Base-by-base conservation (phyloP, 2,113 vertebrate genomes). In the Platichthys flesus region DNA sequence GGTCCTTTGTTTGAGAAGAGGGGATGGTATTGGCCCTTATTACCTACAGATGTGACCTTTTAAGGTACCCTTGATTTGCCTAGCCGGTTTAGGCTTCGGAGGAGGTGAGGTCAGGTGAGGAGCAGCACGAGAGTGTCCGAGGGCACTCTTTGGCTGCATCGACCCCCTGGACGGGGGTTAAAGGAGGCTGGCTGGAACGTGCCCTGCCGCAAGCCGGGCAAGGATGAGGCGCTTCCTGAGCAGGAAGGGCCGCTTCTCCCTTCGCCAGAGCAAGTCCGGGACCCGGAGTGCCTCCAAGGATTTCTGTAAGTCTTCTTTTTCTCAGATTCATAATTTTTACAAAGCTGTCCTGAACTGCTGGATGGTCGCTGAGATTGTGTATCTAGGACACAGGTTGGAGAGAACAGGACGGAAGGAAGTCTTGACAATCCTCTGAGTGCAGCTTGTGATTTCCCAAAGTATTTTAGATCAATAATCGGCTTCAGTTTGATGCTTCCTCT, bases 301-400 rank as follows among this genome's bases (percentile, higher is more conserved):
- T 71, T 96, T 96, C 94, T 95, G 95, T 97, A 90, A 96, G 96
- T 96, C 35, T 54, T 67, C 10, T 40, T 0, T 78, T 83, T 84
- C 63, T 82, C 37, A 54, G 9, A 74, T 26, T 83, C 10, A 10
- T 47, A 4, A 9, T 66, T 81, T 79, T 62, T 62, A 49, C 9
- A 40, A 31, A 47, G 26, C 74, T 16, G 71, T 79, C 31, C 16
- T 64, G 4, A 79, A 47, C 15, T 54, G 58, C 52, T 67, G 47
- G 31, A 75, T 51, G 31, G 67, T 55, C 65, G 10, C 9, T 75
- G 37, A 78, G 60, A 61, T 28, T 52, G 56, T 55, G 49, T 78
- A 86, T 82, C 23, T 88, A 74, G 89, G 78, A 68, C 52, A 21
- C 45, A 78, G 64, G 64, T 24, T 66, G 75, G 2, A 21, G 55